Evolutionary conservation across 1,140 invertebrate species (phyloP), one percentile per base, ranked within the genome.

Genomic region (Calliphora vicina): DNA sequence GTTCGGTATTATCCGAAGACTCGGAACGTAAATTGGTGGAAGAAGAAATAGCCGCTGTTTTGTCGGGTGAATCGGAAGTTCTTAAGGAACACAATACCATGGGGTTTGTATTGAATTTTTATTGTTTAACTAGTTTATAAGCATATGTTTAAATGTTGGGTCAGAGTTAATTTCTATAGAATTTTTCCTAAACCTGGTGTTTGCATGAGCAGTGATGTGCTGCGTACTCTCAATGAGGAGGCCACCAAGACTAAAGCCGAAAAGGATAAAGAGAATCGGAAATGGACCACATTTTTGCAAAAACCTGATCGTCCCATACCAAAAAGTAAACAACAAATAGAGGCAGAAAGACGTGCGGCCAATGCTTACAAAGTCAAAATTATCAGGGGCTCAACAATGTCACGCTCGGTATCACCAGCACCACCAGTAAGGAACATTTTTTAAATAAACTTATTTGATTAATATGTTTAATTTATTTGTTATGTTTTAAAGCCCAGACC

Each of bases 201-300:
- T 12, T 90, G 95, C 45, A 94, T 93, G 87, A 92, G 93, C 83
- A 95, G 94, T n/a, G 93, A 94, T 87, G 94, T 95, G 0, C 90
- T 95, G 83, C 93, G 94, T 84, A 94, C 93, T 17, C 86, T 94
- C 8, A 94, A 94, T 85, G 91, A 92, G 80, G 92, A 93, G 83
- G 85, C 91, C 72, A 87, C 89, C 74, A 91, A 91, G 84, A 89
- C 89, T 1, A 89, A 87, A 84, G 88, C 88, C 27, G 92, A 93
- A 76, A 92, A 92, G 67, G 91, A 92, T 43, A 91, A 93, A 23
- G 92, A 94, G 83, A 93, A 93, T 78, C 93, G 92, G 72, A 94
- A 92, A 82, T 94, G 92, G 87, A 94, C 95, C n/a, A 94, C 94
- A 15, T 95, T 95, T 86, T 87, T 95, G 50, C 93, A 95, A 86